Evolutionary conservation across 2,113 vertebrate genomes (phyloP).

Genomic region (Elanoides forficatus): DNA sequence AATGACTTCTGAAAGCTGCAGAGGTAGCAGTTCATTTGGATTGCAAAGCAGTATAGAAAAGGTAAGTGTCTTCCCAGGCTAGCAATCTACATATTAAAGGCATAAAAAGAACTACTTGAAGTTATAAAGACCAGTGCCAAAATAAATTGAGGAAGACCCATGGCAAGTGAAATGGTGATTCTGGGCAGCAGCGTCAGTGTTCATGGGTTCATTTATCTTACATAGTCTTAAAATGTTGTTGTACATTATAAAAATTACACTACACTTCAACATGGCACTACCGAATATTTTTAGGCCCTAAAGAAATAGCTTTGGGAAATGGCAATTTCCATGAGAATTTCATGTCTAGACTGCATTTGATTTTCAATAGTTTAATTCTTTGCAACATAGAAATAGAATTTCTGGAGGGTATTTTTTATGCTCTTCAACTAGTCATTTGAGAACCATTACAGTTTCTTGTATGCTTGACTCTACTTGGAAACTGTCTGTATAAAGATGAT

Average conservation of each 20-base stretch:
- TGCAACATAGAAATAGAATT: neutral
- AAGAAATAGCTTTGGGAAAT: slow-evolving; percentile 10
- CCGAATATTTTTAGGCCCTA: neutral
- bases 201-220: neutral
- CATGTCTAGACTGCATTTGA: neutral
- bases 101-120: neutral
- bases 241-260: neutral
- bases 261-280: neutral
- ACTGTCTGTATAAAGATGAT: neutral
- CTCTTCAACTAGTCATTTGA: neutral
- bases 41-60: slow-evolving; percentile 20
- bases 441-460: neutral
- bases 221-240: neutral
- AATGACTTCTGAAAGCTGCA: slow-evolving; percentile 3
- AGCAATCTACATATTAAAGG: slow-evolving; percentile 45
- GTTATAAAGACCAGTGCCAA: neutral
- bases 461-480: neutral
- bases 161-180: neutral
- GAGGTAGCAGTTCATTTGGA: slow-evolving; percentile 36
- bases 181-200: neutral
- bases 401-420: slow-evolving; percentile 12
- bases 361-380: slow-evolving; percentile 16
- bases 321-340: neutral
- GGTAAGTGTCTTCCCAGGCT: slow-evolving; percentile 25
- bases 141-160: neutral